Percentiles rank a stretch among this genome's conserved stretches.
These are phyloP conservation scores for Altica lythri DNA, from an alignment of 2,888 invertebrate species.

Conservation along the genomic window DNA sequence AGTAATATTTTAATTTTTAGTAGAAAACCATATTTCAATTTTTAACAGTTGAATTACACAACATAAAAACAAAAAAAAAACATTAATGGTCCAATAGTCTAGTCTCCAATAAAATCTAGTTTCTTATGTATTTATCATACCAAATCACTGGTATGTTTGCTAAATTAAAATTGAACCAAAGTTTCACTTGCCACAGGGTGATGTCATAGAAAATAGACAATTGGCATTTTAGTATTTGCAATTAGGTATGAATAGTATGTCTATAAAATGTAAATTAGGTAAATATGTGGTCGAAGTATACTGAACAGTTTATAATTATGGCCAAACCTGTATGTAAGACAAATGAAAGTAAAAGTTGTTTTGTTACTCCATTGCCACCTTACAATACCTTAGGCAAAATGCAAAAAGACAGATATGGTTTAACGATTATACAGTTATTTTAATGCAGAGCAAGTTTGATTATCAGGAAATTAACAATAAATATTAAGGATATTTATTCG, in stretches of 20 bases:
- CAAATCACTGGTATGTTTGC: too few relatives aligned
- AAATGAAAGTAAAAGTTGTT: constrained; percentile 44
- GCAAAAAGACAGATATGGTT: constrained; percentile 25
- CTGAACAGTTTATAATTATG: constrained; percentile 16
- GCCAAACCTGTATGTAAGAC: constrained; percentile 30
- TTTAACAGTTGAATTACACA: too few relatives aligned
- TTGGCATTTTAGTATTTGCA: constrained; percentile 12
- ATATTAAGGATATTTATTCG: too few relatives aligned
- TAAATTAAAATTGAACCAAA: neutral
- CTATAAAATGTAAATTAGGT: constrained; percentile 17
- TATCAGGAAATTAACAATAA: neutral
- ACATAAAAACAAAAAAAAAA: too few relatives aligned
- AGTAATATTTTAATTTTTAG: too few relatives aligned
- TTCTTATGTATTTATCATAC: too few relatives aligned
- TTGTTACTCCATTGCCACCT: constrained; percentile 42
- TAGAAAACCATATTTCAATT: too few relatives aligned
- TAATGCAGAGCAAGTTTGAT: constrained; percentile 12
- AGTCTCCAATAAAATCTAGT: too few relatives aligned
- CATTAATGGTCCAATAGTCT: too few relatives aligned
- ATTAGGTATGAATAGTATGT: constrained; percentile 1
- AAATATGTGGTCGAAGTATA: constrained; percentile 15
- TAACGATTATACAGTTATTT: neutral
- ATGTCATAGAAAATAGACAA: constrained; percentile 11
- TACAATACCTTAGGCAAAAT: constrained; percentile 19
- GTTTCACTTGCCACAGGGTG: constrained; percentile 11